Conservation (phyloP, 2,797 vertebrate species). For the Cryptoprocta ferox region DNA sequence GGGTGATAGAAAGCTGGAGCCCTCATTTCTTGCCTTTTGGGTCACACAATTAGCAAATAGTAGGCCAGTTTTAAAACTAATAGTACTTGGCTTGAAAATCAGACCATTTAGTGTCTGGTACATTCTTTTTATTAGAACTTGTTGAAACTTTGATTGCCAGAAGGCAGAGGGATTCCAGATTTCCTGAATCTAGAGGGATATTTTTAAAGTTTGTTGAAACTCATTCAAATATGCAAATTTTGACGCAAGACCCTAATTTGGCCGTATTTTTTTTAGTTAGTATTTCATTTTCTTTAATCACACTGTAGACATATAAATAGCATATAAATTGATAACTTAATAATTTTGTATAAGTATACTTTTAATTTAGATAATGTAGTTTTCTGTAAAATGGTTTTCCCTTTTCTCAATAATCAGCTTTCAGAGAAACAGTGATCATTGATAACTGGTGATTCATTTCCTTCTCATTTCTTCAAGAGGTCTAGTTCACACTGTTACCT, state of each 20-base stretch:
- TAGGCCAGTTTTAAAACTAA: background rate
- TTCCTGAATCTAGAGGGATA: background rate
- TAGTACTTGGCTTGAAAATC: background rate
- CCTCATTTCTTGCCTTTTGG: background rate
- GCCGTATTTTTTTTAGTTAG: background rate
- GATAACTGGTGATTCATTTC: background rate
- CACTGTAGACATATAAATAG: background rate
- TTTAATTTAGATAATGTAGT: background rate
- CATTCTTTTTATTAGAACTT: background rate
- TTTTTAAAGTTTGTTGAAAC: background rate
- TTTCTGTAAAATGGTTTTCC: background rate
- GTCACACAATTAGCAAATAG: background rate
- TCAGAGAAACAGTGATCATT: background rate
- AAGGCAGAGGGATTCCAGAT: background rate
- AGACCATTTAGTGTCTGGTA: background rate
- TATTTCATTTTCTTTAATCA: background rate
- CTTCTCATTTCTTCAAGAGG: background rate
- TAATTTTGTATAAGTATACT: background rate
- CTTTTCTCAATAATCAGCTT: background rate
- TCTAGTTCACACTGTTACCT: background rate
- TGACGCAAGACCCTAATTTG: background rate
- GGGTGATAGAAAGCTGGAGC: background rate
- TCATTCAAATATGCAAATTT: background rate
- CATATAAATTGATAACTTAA: background rate
- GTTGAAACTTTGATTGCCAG: background rate